phyloP scores from a whole-genome alignment of 2,797 vertebrate species.

The Pantherophis vulpinus region DNA sequence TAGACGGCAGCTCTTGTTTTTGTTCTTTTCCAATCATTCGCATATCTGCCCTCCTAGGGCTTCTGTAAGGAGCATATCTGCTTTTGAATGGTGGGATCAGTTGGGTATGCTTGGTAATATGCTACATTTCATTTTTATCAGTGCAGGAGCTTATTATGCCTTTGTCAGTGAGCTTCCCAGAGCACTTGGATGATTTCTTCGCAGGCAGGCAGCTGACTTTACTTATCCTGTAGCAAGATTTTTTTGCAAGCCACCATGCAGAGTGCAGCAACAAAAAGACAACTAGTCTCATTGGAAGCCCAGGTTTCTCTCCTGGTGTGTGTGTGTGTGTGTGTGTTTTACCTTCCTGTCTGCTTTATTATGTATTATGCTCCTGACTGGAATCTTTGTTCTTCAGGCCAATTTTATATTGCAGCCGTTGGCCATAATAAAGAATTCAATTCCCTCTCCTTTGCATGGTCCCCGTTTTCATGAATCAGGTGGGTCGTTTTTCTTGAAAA shows the following conservation, averaged over 20 bases:
- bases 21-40: not conserved
- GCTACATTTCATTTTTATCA: not conserved
- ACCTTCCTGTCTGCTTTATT: not conserved
- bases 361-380: not conserved
- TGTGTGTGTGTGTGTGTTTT: no score
- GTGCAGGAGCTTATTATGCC: not conserved
- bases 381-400: not conserved
- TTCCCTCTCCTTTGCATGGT: not conserved
- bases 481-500: not conserved
- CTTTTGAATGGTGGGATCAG: not conserved
- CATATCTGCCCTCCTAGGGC: not conserved
- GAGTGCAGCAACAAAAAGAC: not conserved
- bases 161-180: not conserved
- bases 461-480: not conserved
- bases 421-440: not conserved
- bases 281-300: not conserved
- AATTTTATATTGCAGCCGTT: not conserved
- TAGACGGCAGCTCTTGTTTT: not conserved
- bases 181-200: not conserved
- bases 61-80: not conserved
- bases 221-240: not conserved
- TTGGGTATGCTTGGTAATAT: not conserved
- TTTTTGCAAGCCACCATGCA: not conserved
- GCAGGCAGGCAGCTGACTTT: not conserved
- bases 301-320: not conserved